A percentile compares a stretch with the other conserved stretches of the same genome.
These are phyloP conservation scores for Camponotus fellah DNA, from an alignment of 2,888 invertebrate genomes.

Conservation along the genomic window DNA sequence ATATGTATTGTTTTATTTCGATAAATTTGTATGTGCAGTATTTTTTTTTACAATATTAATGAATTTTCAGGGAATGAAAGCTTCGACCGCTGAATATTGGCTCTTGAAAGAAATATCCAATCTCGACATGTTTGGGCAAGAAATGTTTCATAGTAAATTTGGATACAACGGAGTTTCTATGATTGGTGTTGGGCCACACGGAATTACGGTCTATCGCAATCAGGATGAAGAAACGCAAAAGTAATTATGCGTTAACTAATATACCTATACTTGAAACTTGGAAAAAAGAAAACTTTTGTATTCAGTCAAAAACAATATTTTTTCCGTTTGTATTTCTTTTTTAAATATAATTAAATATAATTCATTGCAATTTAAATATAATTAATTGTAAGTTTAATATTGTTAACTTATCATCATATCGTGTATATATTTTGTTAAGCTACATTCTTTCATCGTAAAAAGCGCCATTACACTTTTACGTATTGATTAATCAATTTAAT, in stretches of 20 bases:
- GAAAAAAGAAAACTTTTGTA: neutral
- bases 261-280: constrained; percentile 14
- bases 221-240: constrained; percentile 90
- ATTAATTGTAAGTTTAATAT: neutral
- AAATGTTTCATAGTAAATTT: constrained; percentile 92
- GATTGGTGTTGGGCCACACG: constrained; percentile 94
- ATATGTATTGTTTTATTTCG: neutral
- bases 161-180: constrained; percentile 87
- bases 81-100: constrained; percentile 94
- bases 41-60: neutral
- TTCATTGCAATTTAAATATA: neutral
- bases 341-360: neutral
- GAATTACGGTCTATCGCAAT: constrained; percentile 91
- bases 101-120: constrained; percentile 93
- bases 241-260: constrained; percentile 78
- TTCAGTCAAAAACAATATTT: neutral
- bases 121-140: constrained; percentile 94
- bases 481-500: constrained; percentile 22
- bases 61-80: constrained; percentile 88
- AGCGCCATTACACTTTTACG: neutral
- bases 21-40: neutral
- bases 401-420: neutral
- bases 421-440: neutral
- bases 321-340: neutral
- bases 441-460: neutral